Base-by-base conservation (phyloP, 2,888 invertebrate genomes). In the Pachycephus smyrnensis region DNA sequence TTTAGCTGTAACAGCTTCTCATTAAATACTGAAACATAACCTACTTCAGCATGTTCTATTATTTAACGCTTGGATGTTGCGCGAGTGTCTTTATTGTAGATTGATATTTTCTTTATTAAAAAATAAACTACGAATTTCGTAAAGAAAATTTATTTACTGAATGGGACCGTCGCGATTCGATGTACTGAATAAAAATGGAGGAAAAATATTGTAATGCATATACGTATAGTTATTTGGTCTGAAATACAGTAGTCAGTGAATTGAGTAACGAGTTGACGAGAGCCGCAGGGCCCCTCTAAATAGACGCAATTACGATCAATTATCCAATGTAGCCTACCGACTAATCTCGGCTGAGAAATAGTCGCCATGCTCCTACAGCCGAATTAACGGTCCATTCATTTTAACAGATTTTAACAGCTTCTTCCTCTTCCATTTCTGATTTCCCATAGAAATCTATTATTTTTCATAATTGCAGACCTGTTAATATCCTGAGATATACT, bases 281-380 rank as follows among this genome's bases (percentile, higher is more conserved):
- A 35, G 35, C 55, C 32, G 71, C 71, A 32, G 35, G 71, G 71
- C 12, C 35, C 76, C 78, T 77, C 80, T 84, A 81, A 84, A 82
- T 81, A 82, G 84, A 80, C 80, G 77, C 84, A 85, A 86, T 86
- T 86, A 86, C 79, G 82, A 86, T 86, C 83, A 83, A 85, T 86
- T 86, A 84, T 85, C 83, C 84, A 83, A 85, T 83, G 80, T 81
- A 80, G 71, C 68, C 30, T 55, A 80, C 80, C 80, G 76, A 81
- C 81, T 84, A 84, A 84, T 85, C 85, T 84, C 82, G 77, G 73
- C 76, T 80, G 69, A 68, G 75, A 78, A 35, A 55, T 55, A 55
- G 55, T 55, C 55, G 55, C 55, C 55, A 23, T 23, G 55, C 55
- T 55, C 55, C 55, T 55, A 55, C 55, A 55, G 55, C 55, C 23